Base-by-base conservation (phyloP, 2,888 invertebrate genomes). In the Drosophila infuscata region DNA sequence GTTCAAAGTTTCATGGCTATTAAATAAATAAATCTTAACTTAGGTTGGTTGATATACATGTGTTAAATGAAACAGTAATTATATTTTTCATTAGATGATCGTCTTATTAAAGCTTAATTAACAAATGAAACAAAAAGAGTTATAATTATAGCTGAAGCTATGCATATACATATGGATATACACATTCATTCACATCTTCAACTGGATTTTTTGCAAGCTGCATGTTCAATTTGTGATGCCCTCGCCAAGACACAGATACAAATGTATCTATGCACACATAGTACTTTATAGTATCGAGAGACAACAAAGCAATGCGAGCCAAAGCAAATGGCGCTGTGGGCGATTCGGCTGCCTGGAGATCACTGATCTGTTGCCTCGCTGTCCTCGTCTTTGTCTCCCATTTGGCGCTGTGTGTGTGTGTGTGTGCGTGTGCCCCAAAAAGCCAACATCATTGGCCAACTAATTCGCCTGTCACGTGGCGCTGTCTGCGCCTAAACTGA, bases 391-490 rank as follows among this genome's bases (percentile, higher is more conserved):
- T 64, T 70, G 56, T 60, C 56, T 76, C n/a, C 54, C 72, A 54
- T 46, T 60, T 65, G 2, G 43, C 11, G 35, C 35, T 56, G 29
- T 35, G 33, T 41, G 36, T 56, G 52, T n/a, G 36, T 46, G 38
- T 68, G 33, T 75, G 67, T 76, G 43, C 67, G 72, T 74, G 74
- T 84, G 83, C 75, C 81, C 82, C 75, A 82, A 81, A 82, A 75
- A 76, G 63, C 48, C 65, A 77, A 71, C 76, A 69, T 69, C 54
- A 71, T 73, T 81, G 83, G 79, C 82, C 78, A 83, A 81, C 74
- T 74, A 82, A 83, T 82, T 84, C 81, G 84, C 81, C 62, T 76
- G 84, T 84, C 88, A 88, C 87, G 87, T 87, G 87, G 88, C 78
- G 77, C 58, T 63, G 76, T 70, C 74, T 77, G 77, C 62, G 79